Conservation (phyloP, 2,113 vertebrate genomes). For the Acanthisitta chloris region DNA sequence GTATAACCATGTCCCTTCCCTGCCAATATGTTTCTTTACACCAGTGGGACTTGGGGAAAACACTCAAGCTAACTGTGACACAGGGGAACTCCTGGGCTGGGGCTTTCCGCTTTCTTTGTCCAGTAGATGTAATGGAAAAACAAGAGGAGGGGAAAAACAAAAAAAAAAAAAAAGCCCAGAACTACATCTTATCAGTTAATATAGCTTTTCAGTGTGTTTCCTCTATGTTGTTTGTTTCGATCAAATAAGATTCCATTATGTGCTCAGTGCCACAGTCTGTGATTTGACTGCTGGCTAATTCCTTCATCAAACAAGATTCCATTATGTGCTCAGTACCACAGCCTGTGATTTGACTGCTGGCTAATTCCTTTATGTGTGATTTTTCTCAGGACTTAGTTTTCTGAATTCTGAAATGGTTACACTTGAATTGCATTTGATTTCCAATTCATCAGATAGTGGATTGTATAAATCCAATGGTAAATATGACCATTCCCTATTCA, state of each 20-base stretch:
- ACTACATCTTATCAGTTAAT: not conserved
- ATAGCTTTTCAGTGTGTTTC: not conserved
- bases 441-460: not conserved
- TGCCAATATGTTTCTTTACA: conserved; percentile 36
- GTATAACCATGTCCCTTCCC: conserved; percentile 10
- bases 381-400: not conserved
- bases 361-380: not conserved
- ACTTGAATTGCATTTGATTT: conserved; percentile 10
- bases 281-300: not conserved
- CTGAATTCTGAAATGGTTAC: not conserved
- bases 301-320: no score
- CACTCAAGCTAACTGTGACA: conserved; percentile 34
- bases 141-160: not conserved
- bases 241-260: not conserved
- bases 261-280: not conserved
- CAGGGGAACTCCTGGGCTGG: conserved; percentile 12
- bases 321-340: not conserved
- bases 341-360: not conserved
- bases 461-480: not conserved
- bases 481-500: not conserved
- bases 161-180: not conserved
- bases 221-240: not conserved
- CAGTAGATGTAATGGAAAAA: not conserved
- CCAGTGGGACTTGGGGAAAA: conserved; percentile 26
- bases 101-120: not conserved